A percentile compares a stretch with the other conserved stretches of the same genome.
Evolutionary conservation across 2,797 vertebrate species (phyloP).

Genomic region (Uromys caudimaculatus): DNA sequence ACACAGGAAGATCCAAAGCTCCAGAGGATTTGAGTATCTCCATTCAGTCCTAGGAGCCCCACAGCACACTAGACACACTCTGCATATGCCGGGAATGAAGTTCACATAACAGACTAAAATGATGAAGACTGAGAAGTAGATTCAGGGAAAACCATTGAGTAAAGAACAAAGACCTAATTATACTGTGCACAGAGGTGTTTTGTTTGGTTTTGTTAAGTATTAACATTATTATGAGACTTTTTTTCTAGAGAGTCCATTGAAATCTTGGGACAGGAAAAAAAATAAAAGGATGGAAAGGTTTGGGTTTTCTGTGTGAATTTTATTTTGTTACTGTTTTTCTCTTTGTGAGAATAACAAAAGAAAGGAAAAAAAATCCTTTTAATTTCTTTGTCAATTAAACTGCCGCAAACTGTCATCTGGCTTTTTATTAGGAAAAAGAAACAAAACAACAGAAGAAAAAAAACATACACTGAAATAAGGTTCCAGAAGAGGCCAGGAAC

Average conservation of each 20-base stretch:
- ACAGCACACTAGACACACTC: neutral
- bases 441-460: neutral
- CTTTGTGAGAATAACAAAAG: conserved; percentile 7
- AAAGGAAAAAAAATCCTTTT: conserved; percentile 65
- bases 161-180: neutral
- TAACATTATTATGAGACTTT: neutral
- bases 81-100: neutral
- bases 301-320: neutral
- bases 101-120: neutral
- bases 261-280: conserved; percentile 27
- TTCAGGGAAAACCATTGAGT: neutral
- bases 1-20: neutral
- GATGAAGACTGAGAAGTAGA: neutral
- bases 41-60: neutral
- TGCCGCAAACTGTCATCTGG: conserved; percentile 50
- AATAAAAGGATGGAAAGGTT: neutral
- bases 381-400: conserved; percentile 71
- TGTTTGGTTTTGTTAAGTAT: neutral
- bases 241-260: conserved; percentile 40
- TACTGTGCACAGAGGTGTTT: neutral
- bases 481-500: neutral
- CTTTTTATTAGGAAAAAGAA: conserved; percentile 24
- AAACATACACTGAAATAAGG: neutral
- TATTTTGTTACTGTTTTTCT: conserved; percentile 23
- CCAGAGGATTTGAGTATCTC: no score